A percentile compares a stretch with the other conserved stretches of the same genome.
Conservation (phyloP, 2,113 vertebrate species). For the Platysternon megacephalum region DNA sequence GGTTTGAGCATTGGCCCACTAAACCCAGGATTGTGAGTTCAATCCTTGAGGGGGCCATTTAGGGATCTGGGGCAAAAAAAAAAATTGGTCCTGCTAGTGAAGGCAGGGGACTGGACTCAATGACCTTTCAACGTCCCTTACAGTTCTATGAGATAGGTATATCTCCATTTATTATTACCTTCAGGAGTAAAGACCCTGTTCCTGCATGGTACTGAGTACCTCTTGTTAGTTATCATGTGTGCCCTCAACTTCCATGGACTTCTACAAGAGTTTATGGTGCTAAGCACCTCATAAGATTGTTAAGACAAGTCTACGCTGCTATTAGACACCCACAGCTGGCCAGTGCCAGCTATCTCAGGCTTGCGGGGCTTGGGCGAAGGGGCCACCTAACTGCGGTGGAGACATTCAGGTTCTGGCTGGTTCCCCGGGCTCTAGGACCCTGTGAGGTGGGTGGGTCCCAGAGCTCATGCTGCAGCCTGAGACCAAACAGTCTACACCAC, state of each 20-base stretch:
- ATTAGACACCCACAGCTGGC: background rate
- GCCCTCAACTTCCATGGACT: background rate
- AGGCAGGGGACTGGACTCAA: too few relatives aligned
- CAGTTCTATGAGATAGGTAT: too few relatives aligned
- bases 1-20: too few relatives aligned
- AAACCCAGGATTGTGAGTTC: too few relatives aligned
- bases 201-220: background rate
- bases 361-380: background rate
- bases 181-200: background rate
- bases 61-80: too few relatives aligned
- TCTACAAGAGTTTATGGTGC: fast-evolving
- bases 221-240: background rate
- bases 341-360: background rate
- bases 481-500: background rate
- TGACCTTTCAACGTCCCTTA: too few relatives aligned
- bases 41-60: too few relatives aligned
- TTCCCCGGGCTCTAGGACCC: background rate
- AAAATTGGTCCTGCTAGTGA: too few relatives aligned
- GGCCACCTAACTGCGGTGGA: background rate
- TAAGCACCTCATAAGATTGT: background rate
- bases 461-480: background rate
- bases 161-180: too few relatives aligned
- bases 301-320: background rate
- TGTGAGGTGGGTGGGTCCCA: background rate
- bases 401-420: background rate